These are phyloP conservation scores for Phenganax marumi DNA, from an alignment of 92 coral and sea anemone species.

Conservation along the genomic window DNA sequence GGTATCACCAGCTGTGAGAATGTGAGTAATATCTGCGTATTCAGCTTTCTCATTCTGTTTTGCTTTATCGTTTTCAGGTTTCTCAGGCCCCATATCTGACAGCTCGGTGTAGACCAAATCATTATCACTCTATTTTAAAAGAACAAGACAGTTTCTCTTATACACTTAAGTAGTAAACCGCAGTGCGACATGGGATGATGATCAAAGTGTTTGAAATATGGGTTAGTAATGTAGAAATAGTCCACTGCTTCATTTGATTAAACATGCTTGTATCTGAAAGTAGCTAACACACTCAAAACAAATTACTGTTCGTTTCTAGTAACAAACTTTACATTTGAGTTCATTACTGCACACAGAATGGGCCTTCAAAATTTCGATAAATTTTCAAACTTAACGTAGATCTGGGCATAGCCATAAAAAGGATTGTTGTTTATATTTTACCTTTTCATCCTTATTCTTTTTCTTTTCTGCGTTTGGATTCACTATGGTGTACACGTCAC, in stretches of 20 bases:
- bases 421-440: not conserved
- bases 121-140: constrained; percentile 10
- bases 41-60: not conserved
- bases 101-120: constrained; percentile 11
- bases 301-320: too few relatives aligned
- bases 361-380: not conserved
- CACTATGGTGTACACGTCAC: constrained; percentile 13
- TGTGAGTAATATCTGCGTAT: constrained; percentile 9
- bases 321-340: too few relatives aligned
- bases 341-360: too few relatives aligned
- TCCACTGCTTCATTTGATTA: too few relatives aligned
- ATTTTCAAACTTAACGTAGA: not conserved
- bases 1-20: constrained; percentile 9
- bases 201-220: not conserved
- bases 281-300: too few relatives aligned
- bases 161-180: not conserved
- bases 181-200: not conserved
- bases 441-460: not conserved
- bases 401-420: not conserved
- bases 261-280: too few relatives aligned
- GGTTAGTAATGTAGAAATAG: too few relatives aligned
- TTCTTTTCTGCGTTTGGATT: constrained; percentile 2
- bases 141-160: not conserved
- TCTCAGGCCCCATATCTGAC: not conserved
- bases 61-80: not conserved